phyloP scores from a whole-genome alignment of 2,888 invertebrate species.

The Mesodorylaimus sp. region DNA sequence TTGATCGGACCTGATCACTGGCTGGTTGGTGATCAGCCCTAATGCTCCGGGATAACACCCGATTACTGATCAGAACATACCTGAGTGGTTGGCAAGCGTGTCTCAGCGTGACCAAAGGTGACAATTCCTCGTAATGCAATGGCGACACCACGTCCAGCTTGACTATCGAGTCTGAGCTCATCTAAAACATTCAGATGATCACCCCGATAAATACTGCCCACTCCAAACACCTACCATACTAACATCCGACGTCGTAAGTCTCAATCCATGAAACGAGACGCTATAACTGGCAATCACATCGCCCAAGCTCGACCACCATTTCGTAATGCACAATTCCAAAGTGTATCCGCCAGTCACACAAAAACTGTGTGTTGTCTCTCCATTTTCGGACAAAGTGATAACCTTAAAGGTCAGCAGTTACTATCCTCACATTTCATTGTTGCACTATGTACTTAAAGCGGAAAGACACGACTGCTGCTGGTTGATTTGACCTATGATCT shows the following conservation, averaged over 20 bases:
- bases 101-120: constrained; percentile 54
- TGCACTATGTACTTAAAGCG: background rate
- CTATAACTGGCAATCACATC: constrained; percentile 53
- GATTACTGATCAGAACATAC: no score
- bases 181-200: constrained; percentile 54
- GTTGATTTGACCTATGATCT: no score
- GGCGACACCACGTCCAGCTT: constrained; percentile 45
- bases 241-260: constrained; percentile 43
- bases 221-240: constrained; percentile 39
- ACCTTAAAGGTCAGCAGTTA: constrained; percentile 5
- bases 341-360: constrained; percentile 48
- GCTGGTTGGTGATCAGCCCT: no score
- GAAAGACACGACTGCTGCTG: background rate
- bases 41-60: no score
- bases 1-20: no score
- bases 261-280: constrained; percentile 61
- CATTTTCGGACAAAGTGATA: constrained; percentile 7
- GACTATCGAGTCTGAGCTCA: constrained; percentile 25
- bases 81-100: constrained; percentile 43
- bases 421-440: background rate
- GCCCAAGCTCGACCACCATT: constrained; percentile 83
- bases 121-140: constrained; percentile 57
- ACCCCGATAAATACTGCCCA: constrained; percentile 32
- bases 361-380: constrained; percentile 15
- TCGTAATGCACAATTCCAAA: constrained; percentile 70